A percentile compares a stretch with the other conserved stretches of the same genome.
These are phyloP conservation scores for Synchiropus splendidus DNA, from an alignment of 2,113 vertebrate genomes.

Conservation along the genomic window DNA sequence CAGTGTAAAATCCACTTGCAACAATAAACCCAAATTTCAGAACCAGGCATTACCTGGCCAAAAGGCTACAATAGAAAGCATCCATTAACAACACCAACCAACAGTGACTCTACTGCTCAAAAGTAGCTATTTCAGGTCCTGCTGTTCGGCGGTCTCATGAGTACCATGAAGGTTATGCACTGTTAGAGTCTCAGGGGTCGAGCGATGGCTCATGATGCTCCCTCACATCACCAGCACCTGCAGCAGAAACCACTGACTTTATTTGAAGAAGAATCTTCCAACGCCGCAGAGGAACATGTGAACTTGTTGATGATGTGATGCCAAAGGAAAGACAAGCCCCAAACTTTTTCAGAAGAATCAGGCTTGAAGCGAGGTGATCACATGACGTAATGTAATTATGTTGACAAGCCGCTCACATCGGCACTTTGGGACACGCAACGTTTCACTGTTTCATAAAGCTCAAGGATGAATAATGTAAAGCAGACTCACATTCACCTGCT, in stretches of 20 bases:
- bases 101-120: too few species aligned
- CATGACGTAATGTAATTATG: slow-evolving; percentile 35
- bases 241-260: slow-evolving; percentile 16
- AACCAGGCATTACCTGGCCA: too few species aligned
- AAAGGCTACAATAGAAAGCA: too few species aligned
- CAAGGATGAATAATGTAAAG: slow-evolving; percentile 37
- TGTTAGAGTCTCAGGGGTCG: too few species aligned
- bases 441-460: slow-evolving; percentile 34
- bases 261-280: slow-evolving; percentile 15
- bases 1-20: too few species aligned
- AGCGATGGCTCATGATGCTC: too few species aligned
- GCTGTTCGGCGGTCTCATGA: too few species aligned
- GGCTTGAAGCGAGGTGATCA: slow-evolving; percentile 16
- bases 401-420: slow-evolving; percentile 27
- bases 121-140: too few species aligned
- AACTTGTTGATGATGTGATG: slow-evolving; percentile 4
- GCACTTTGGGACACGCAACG: slow-evolving; percentile 35
- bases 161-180: too few species aligned
- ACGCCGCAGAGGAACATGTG: neutral
- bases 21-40: too few species aligned
- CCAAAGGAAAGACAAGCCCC: slow-evolving; percentile 6
- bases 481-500: slow-evolving; percentile 35
- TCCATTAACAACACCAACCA: too few species aligned
- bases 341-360: slow-evolving; percentile 5
- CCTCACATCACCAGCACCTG: slow-evolving; percentile 2